phyloP scores from a whole-genome alignment of 2,113 vertebrate genomes.

The Larimichthys polyactis region DNA sequence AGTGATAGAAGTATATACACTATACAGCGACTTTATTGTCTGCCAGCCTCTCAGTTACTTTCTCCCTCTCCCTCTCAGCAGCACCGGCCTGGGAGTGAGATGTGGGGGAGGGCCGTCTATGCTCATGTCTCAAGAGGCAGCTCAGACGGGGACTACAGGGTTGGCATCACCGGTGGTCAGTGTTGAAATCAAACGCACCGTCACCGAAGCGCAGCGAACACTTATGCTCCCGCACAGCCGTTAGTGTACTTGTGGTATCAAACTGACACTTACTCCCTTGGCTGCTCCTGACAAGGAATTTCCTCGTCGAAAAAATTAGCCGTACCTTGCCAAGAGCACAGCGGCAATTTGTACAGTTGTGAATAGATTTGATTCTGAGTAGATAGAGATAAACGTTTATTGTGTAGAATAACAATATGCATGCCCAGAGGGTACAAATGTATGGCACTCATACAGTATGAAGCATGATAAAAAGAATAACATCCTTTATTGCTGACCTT shows the following conservation, averaged over 20 bases:
- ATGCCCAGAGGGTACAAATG: conserved; percentile 29
- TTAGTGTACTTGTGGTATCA: conserved; percentile 77
- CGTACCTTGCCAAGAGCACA: conserved; percentile 66
- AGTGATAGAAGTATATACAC: conserved; percentile 57
- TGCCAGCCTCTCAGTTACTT: conserved; percentile 50
- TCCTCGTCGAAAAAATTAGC: conserved; percentile 77
- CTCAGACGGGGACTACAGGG: conserved; percentile 71
- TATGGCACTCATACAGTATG: background rate
- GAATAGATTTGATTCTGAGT: conserved; percentile 75
- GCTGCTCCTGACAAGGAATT: conserved; percentile 83
- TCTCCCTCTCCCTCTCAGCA: conserved; percentile 37
- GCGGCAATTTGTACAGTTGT: conserved; percentile 78
- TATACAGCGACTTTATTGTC: conserved; percentile 67
- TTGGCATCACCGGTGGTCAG: conserved; percentile 81
- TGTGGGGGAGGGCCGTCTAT: conserved; percentile 50
- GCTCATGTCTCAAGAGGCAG: conserved; percentile 71
- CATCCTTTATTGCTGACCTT: conserved; percentile 43
- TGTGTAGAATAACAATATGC: conserved; percentile 52
- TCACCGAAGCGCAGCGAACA: conserved; percentile 78
- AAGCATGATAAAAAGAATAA: conserved; percentile 30
- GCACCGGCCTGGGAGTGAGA: conserved; percentile 55
- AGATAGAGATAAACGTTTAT: conserved; percentile 66
- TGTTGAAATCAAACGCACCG: conserved; percentile 77
- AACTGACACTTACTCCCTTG: conserved; percentile 83
- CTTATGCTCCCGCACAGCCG: conserved; percentile 80